Percentiles rank a stretch among this genome's conserved stretches.
These are phyloP conservation scores for Lepilemur ruficaudatus DNA, from an alignment of 2,797 vertebrate species.

Conservation along the genomic window DNA sequence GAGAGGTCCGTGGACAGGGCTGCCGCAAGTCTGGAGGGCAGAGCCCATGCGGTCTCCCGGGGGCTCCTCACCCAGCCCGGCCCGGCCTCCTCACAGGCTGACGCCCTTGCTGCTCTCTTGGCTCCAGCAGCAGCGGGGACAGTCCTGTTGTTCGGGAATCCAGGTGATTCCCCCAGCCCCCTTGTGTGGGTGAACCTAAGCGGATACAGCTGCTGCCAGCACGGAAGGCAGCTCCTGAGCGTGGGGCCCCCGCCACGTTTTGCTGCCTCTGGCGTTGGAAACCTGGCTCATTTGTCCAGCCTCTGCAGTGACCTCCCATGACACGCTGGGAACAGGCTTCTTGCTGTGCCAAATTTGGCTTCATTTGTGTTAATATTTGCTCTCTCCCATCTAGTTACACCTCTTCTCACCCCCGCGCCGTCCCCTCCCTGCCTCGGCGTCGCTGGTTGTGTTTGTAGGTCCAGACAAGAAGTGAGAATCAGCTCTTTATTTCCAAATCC, in stretches of 20 bases:
- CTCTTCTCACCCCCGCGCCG: fast-evolving
- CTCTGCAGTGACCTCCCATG: background rate
- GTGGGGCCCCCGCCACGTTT: fast-evolving
- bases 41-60: background rate
- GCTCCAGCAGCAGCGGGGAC: background rate
- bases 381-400: fast-evolving
- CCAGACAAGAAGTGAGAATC: background rate
- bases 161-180: too few species aligned
- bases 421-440: too few species aligned
- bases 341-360: too few species aligned
- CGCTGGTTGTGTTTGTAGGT: fast-evolving
- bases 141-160: background rate
- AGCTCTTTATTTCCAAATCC: background rate
- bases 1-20: too few species aligned
- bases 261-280: background rate
- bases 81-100: background rate
- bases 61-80: background rate
- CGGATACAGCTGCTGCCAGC: too few species aligned
- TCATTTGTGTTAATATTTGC: background rate
- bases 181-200: fast-evolving
- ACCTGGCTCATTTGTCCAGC: fast-evolving
- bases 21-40: fast-evolving
- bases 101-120: too few species aligned
- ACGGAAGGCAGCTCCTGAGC: background rate
- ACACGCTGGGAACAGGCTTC: background rate